Conservation (phyloP, 2,888 invertebrate genomes). For the Lymantria monacha region DNA sequence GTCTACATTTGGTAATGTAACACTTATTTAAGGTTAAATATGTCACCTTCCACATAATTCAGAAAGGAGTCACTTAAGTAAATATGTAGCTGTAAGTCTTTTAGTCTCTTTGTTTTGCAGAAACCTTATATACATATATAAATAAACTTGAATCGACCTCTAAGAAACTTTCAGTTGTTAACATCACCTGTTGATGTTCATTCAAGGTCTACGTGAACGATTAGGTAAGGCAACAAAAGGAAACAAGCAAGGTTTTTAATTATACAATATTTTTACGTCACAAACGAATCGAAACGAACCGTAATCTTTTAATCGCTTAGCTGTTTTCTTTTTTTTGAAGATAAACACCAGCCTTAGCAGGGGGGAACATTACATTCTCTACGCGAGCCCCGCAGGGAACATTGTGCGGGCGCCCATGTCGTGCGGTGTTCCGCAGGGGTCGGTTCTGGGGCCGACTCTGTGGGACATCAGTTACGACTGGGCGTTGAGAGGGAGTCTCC, state of each 20-base stretch:
- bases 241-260: conserved; percentile 30
- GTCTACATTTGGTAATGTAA: not conserved
- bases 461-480: too few relatives aligned
- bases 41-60: not conserved
- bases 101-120: too few relatives aligned
- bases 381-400: too few relatives aligned
- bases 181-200: not conserved
- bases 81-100: not conserved
- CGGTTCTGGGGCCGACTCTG: too few relatives aligned
- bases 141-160: not conserved
- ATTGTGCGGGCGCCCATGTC: too few relatives aligned
- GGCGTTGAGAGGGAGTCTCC: too few relatives aligned
- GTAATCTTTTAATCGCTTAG: conserved; percentile 11
- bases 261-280: conserved; percentile 22
- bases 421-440: too few relatives aligned
- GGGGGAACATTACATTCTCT: too few relatives aligned
- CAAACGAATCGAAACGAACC: conserved; percentile 30
- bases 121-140: not conserved
- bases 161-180: not conserved
- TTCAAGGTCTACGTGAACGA: not conserved
- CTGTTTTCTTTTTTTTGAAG: not conserved
- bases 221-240: conserved; percentile 17
- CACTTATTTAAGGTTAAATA: not conserved
- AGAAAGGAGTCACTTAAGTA: not conserved
- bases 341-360: too few relatives aligned